These are phyloP conservation scores for Operophtera brumata DNA, from an alignment of 2,888 invertebrate genomes.

Conservation along the genomic window DNA sequence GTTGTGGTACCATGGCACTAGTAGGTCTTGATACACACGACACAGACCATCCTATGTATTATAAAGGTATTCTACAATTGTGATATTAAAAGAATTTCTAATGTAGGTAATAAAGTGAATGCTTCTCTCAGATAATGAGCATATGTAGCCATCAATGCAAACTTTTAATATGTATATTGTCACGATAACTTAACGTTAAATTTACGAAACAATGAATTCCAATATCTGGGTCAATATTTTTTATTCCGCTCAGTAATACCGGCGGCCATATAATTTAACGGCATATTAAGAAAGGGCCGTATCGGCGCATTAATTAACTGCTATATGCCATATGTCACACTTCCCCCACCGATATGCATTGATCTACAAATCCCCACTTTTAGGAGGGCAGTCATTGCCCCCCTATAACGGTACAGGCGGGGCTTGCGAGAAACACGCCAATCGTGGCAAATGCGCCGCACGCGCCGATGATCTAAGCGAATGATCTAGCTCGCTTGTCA, in stretches of 20 bases:
- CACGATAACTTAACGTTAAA: neutral
- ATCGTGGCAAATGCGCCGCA: constrained; percentile 66
- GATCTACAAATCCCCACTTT: constrained; percentile 75
- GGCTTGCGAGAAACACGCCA: constrained; percentile 70
- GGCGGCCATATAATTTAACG: constrained; percentile 41
- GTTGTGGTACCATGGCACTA: no score
- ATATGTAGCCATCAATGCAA: no score
- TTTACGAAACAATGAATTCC: constrained; percentile 25
- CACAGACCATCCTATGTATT: no score
- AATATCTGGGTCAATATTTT: constrained; percentile 31
- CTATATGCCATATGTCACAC: constrained; percentile 69
- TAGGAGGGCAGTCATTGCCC: constrained; percentile 72
- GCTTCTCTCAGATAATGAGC: no score
- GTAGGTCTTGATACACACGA: no score
- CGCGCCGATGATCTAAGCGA: constrained; percentile 72
- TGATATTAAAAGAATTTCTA: no score
- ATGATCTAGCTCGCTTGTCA: constrained; percentile 78
- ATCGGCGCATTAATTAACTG: constrained; percentile 60
- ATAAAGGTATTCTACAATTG: no score
- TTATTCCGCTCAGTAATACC: constrained; percentile 21
- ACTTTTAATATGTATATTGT: neutral
- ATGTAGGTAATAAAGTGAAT: no score
- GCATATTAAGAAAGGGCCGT: constrained; percentile 46
- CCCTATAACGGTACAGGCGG: constrained; percentile 78
- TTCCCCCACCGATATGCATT: constrained; percentile 56